Evolutionary conservation across 1,140 invertebrate species (phyloP), one percentile per base, ranked within the genome.

Genomic region (Drosophila santomea): DNA sequence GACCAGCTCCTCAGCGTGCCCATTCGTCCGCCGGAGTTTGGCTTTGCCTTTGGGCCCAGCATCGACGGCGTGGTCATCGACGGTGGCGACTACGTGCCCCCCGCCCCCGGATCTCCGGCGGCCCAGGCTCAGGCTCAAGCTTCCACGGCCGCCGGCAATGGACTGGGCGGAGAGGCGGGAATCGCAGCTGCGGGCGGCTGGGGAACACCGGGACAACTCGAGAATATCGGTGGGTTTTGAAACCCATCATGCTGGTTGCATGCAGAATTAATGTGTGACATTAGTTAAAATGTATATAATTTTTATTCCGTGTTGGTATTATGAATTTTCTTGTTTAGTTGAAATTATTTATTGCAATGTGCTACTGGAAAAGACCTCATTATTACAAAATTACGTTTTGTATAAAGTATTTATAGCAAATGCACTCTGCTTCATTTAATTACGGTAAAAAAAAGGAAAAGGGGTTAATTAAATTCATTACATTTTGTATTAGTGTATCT

Each of bases 11-110:
- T 97, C 74, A 95, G 96, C 15, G 94, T 97, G 64, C 96, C 97
- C 36, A 93, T 97, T 63, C 94, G 95, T 59, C 95, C 96, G 14
- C 95, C 97, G 0, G 96, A 97, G 75, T 97, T 98, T 88, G 95
- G 97, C 6, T 96, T 97, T 45, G 96, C 97, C 20, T 98, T 98
- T 83, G 97, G 97, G 0, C 97, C 96, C 14, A 97, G 97, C 77
- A 96, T 98, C 47, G 97, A 99, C 93, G 97, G 97, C 0, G 97
- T 98, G 45, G 97, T 98, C 52, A 92, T 92, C 36, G 91, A 92
- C 76, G 88, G 86, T 17, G 91, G 90, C 2, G 91, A 92, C 44
- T 90, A 91, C 63, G 91, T 92, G 25, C 91, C 91, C 0, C 91
- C 91, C 3, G 62, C 89, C 0, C 82, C 91, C 1, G 85, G 85